These are phyloP conservation scores for Lithobates pipiens DNA, from an alignment of 2,797 vertebrate species.

Conservation along the genomic window DNA sequence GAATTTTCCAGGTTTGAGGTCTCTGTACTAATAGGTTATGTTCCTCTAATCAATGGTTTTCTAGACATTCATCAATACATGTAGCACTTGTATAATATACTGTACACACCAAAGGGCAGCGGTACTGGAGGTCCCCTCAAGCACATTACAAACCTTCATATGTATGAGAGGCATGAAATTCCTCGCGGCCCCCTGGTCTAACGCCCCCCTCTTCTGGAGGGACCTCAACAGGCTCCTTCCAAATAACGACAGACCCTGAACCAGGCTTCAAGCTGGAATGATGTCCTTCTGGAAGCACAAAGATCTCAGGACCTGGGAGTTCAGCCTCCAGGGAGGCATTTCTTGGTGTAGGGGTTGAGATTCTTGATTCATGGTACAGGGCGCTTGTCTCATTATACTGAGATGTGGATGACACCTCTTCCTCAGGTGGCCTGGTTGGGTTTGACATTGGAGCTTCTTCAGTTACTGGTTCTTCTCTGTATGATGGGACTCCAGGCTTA, in stretches of 20 bases:
- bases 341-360: constrained; percentile 6
- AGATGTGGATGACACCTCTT: constrained; percentile 1
- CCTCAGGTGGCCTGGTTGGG: background rate
- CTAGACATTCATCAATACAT: too few relatives aligned
- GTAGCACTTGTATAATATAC: too few relatives aligned
- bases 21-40: too few relatives aligned
- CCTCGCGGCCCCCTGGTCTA: constrained; percentile 39
- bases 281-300: constrained; percentile 65
- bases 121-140: background rate
- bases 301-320: constrained; percentile 53
- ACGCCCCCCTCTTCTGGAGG: constrained; percentile 36
- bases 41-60: too few relatives aligned
- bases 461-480: background rate
- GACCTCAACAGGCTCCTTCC: constrained; percentile 61
- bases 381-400: constrained; percentile 1
- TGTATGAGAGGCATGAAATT: background rate
- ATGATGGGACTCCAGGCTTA: background rate
- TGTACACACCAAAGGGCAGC: too few relatives aligned
- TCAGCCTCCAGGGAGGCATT: constrained; percentile 9
- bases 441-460: constrained; percentile 5
- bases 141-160: constrained; percentile 47
- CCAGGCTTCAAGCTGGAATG: constrained; percentile 56
- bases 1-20: too few relatives aligned
- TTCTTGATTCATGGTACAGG: background rate
- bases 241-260: constrained; percentile 43